These are phyloP conservation scores for Ypsolopha sequella DNA, from an alignment of 2,888 invertebrate genomes.

Conservation along the genomic window DNA sequence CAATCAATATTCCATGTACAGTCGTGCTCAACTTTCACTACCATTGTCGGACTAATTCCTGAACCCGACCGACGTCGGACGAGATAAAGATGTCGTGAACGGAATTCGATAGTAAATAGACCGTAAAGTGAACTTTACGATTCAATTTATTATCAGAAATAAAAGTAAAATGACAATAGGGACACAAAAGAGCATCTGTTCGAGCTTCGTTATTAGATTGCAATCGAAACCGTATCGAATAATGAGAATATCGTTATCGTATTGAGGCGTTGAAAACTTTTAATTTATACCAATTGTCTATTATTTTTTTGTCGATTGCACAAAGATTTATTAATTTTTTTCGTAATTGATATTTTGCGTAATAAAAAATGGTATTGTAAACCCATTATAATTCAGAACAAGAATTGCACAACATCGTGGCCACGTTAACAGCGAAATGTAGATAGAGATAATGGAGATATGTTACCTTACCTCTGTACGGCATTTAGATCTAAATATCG, in stretches of 20 bases:
- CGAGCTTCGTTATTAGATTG: no score
- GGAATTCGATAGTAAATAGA: conserved; percentile 35
- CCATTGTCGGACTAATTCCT: conserved; percentile 30
- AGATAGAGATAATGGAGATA: not conserved
- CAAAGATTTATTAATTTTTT: not conserved
- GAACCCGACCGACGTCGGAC: conserved; percentile 17
- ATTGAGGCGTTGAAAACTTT: not conserved
- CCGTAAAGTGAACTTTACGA: conserved; percentile 17
- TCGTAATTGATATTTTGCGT: not conserved
- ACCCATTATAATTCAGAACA: not conserved
- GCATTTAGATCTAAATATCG: not conserved
- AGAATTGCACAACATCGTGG: not conserved
- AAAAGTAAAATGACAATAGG: no score
- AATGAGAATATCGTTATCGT: not conserved
- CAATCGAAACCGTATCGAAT: not conserved
- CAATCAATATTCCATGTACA: conserved; percentile 2
- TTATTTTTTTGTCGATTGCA: not conserved
- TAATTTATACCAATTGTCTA: not conserved
- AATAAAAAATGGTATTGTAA: not conserved
- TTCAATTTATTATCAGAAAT: not conserved
- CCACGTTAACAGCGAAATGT: not conserved
- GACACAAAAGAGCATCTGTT: no score
- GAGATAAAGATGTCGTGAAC: conserved; percentile 29
- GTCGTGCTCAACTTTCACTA: conserved; percentile 35
- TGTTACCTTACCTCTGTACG: not conserved